A percentile compares a stretch with the other conserved stretches of the same genome.
Evolutionary conservation across 2,888 invertebrate genomes (phyloP).

Genomic region (Cephus sareptanus): DNA sequence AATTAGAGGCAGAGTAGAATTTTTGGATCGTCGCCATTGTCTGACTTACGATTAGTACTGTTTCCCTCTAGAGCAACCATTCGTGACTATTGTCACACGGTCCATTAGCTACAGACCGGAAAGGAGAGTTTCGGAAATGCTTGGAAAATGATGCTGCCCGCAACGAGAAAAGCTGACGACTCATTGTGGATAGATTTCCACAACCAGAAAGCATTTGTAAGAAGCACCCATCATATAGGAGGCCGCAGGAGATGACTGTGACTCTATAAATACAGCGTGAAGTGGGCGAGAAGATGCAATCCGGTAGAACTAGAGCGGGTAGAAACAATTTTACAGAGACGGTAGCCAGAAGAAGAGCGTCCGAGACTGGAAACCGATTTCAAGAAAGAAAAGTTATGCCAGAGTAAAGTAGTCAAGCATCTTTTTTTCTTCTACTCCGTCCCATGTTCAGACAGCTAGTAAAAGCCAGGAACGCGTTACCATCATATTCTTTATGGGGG

Average conservation of each 20-base stretch:
- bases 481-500: not conserved
- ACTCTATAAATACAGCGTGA: conserved; percentile 57
- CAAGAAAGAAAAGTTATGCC: conserved; percentile 1
- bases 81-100: not conserved
- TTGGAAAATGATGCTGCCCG: not conserved
- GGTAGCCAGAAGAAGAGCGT: conserved; percentile 25
- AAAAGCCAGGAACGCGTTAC: not conserved
- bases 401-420: not conserved
- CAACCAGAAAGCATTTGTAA: not conserved
- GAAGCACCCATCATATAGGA: not conserved
- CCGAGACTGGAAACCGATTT: not conserved
- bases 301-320: conserved; percentile 47
- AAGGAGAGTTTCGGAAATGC: not conserved
- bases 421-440: not conserved
- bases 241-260: conserved; percentile 45
- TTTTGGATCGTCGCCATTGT: conserved; percentile 27
- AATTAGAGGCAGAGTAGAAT: conserved; percentile 19
- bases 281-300: conserved; percentile 55
- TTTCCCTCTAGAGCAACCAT: conserved; percentile 8
- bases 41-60: not conserved
- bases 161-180: not conserved
- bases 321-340: conserved; percentile 33
- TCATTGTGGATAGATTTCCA: not conserved
- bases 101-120: not conserved
- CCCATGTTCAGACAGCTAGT: not conserved